phyloP scores from a whole-genome alignment of 2,113 vertebrate species.

The Notiomystis cincta region DNA sequence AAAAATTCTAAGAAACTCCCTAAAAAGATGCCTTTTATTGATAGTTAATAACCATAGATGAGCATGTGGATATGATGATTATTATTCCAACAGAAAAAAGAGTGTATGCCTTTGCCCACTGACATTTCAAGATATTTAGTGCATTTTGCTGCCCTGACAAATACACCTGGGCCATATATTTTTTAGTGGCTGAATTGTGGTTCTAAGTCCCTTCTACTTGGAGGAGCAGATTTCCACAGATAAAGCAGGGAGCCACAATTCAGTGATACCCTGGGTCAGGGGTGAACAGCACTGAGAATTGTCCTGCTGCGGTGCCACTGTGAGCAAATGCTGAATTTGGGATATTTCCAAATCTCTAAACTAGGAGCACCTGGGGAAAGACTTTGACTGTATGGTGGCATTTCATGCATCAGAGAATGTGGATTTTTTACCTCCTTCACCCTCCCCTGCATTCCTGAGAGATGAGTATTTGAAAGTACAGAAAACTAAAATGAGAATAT shows the following conservation, averaged over 20 bases:
- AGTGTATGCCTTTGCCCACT: rapidly evolving
- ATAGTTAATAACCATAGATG: background rate
- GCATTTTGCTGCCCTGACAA: background rate
- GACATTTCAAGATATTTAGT: background rate
- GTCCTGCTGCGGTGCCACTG: background rate
- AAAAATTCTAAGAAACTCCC: background rate
- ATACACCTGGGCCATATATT: rapidly evolving
- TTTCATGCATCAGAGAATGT: background rate
- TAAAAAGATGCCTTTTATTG: background rate
- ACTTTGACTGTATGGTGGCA: background rate
- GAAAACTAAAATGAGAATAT: background rate
- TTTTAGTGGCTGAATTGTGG: background rate
- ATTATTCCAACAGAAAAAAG: background rate
- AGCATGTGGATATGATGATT: background rate
- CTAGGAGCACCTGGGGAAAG: background rate
- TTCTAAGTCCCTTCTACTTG: background rate
- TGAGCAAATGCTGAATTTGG: too few relatives aligned
- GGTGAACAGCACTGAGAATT: background rate
- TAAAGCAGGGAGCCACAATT: background rate
- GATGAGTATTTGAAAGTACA: background rate
- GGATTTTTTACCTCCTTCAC: background rate
- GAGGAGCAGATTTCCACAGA: background rate
- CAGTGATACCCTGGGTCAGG: background rate
- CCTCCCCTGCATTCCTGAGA: background rate
- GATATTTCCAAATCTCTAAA: background rate